Conservation (phyloP, 2,888 invertebrate genomes). For the Andrena trimmerana region DNA sequence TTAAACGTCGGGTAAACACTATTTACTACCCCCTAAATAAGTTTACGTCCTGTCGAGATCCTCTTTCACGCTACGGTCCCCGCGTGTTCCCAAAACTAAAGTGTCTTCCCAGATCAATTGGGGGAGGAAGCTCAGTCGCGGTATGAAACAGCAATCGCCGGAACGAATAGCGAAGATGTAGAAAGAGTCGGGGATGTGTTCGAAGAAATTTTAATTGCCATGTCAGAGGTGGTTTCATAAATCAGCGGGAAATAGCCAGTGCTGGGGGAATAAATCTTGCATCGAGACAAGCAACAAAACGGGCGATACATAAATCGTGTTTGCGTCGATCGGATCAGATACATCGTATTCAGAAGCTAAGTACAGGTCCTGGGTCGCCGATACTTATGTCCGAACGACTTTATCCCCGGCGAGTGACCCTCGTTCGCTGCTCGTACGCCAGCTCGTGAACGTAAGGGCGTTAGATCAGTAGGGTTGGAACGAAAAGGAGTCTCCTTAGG, state of each 20-base stretch:
- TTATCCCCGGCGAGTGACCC: conserved; percentile 69
- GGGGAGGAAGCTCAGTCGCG: neutral
- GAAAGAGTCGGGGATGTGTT: neutral
- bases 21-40: conserved; percentile 79
- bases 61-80: conserved; percentile 30
- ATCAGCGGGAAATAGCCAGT: conserved; percentile 21
- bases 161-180: neutral
- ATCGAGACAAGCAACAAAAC: conserved; percentile 49
- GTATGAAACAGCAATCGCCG: neutral
- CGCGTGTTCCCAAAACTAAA: conserved; percentile 4
- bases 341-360: conserved; percentile 60
- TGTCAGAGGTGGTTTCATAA: conserved; percentile 12
- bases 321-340: conserved; percentile 58
- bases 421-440: conserved; percentile 75
- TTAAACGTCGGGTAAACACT: conserved; percentile 78
- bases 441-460: conserved; percentile 77
- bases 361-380: conserved; percentile 62
- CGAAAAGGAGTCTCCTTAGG: conserved; percentile 82
- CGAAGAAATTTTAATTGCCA: neutral
- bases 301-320: conserved; percentile 53
- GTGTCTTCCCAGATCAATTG: conserved; percentile 16
- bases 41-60: conserved; percentile 65
- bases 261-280: conserved; percentile 33
- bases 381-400: conserved; percentile 72
- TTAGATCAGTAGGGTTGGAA: conserved; percentile 78